Conservation (phyloP, 1,140 invertebrate genomes). For the Solenopsis invicta region DNA sequence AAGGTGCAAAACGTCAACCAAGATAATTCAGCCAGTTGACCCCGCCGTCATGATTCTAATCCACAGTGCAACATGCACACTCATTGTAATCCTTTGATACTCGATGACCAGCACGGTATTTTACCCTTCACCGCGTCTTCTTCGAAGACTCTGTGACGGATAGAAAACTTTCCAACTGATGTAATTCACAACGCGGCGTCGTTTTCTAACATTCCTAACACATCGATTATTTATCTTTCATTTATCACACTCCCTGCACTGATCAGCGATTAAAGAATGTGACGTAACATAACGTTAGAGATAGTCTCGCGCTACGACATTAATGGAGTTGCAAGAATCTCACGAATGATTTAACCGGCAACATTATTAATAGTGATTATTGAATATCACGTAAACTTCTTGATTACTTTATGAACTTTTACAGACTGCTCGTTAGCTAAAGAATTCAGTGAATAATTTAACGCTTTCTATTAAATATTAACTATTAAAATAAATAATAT, state of each 20-base stretch:
- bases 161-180: neutral
- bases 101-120: neutral
- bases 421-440: neutral
- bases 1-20: conserved; percentile 84
- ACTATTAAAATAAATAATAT: neutral
- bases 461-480: neutral
- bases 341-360: neutral
- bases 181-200: neutral
- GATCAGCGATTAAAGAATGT: conserved; percentile 53
- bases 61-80: conserved; percentile 74
- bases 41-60: conserved; percentile 78
- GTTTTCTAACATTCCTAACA: neutral
- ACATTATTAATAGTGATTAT: conserved; percentile 32
- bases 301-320: neutral
- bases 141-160: neutral
- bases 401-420: neutral
- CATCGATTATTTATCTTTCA: conserved; percentile 48
- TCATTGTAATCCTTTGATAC: conserved; percentile 53
- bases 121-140: conserved; percentile 25
- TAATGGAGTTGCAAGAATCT: conserved; percentile 15
- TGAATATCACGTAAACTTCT: neutral
- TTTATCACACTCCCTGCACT: conserved; percentile 61
- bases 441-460: neutral
- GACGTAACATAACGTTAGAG: conserved; percentile 54
- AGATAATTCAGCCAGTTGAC: conserved; percentile 84